Conservation (phyloP, 2,113 vertebrate species). For the Phylloscopus whistleri region DNA sequence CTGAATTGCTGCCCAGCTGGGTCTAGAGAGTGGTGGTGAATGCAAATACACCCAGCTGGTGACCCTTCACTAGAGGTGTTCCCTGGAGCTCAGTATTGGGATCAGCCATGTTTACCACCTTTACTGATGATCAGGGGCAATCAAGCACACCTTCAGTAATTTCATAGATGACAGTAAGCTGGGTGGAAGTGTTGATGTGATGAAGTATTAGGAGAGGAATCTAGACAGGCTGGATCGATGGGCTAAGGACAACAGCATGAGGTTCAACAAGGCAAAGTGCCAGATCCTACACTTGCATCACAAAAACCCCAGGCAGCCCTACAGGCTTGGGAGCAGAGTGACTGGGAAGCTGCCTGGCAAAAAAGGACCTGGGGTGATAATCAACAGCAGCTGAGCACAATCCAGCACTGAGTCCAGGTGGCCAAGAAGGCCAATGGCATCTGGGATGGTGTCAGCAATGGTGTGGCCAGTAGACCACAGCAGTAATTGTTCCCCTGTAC, state of each 20-base stretch:
- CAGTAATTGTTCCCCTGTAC: not conserved
- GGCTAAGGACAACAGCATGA: not conserved
- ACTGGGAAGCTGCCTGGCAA: not conserved
- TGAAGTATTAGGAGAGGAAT: not conserved
- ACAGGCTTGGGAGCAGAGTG: not conserved
- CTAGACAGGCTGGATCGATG: not conserved
- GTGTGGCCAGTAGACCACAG: not conserved
- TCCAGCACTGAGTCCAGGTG: not conserved
- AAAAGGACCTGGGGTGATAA: not conserved
- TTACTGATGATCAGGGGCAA: accelerated
- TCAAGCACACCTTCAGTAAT: not conserved
- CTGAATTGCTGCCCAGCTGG: not conserved
- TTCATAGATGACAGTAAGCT: not conserved
- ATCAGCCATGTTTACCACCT: not conserved
- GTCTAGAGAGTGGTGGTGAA: not conserved
- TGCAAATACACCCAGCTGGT: not conserved
- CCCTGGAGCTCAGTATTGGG: not conserved
- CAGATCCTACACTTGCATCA: not conserved
- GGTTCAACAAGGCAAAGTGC: not conserved
- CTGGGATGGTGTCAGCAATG: not conserved
- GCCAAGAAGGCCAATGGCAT: not conserved
- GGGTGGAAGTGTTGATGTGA: not conserved
- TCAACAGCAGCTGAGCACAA: not conserved
- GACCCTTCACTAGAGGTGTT: not conserved
- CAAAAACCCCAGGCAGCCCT: not conserved